Evolutionary conservation across 23 tunicate species (phyloP), one percentile per base, ranked within the genome.

Genomic region (Ascidia mentula): DNA sequence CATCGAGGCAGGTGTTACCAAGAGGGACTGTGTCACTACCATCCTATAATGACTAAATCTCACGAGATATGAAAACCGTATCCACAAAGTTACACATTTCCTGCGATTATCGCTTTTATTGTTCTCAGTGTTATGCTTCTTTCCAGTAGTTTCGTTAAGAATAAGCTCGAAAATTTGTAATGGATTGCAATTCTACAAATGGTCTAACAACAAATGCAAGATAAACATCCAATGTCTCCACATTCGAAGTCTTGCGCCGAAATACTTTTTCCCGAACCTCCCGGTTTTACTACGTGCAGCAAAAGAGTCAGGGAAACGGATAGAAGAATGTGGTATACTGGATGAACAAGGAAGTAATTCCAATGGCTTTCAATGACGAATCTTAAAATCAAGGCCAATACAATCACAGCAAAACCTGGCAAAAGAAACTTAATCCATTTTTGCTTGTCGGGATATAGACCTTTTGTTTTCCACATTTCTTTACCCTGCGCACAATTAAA

Each of bases 341-440:
- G 80, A 42, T 85, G 89, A 35, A 79, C 70, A 46, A 85, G 45
- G 36, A 65, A 65, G 59, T 79, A 72, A 59, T 79, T 79, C 65
- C 42, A 65, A 46, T 84, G 79, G 73, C 33, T 69, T 79, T 73
- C 72, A 37, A 79, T 40, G 28, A 38, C 73, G 33, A 85, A 72
- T 6, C 65, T 13, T 42, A 87, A 61, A 39, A 81, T 75, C 24
- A 87, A 22, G 7, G 92, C 82, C 28, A 87, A 20, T 0, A 76
- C 73, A 3, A 82, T 82, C 31, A 87, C 74, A 0, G 76, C 31
- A 40, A 87, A 76, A 13, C 80, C 85, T 0, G 92, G 92, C 13
- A 87, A 59, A 45, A 87, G 45, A 13, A 59, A 74, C 60, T 81
- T 87, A 18, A 87, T 35, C 92, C 92, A 87, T 37, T 83, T 69